Base-by-base conservation (phyloP, 2,888 invertebrate species). In the Caenorhabditis doughertyi region DNA sequence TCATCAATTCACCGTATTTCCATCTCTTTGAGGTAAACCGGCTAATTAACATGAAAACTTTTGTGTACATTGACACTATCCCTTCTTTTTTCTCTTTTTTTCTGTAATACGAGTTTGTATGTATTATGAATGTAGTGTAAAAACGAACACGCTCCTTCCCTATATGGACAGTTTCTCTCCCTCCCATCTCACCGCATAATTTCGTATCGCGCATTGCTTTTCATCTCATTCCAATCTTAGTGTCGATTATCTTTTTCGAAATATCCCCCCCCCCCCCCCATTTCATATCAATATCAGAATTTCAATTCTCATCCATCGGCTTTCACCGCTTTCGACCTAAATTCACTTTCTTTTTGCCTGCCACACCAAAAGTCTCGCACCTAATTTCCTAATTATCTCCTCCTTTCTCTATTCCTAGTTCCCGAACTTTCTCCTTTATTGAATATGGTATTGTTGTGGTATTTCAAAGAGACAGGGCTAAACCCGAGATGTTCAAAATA, bases 91-190 rank as follows among this genome's bases (percentile, higher is more conserved):
- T 35, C 51, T 39, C 39, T 55, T 55, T 53, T 5, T 55, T 29
- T 65, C 71, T 71, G 55, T 71, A 71, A 71, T 71, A 71, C 71
- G 47, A 71, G 71, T 71, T 60, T 71, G 56, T 47, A 25, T 60
- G 44, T 73, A 72, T 73, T 64, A 73, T 64, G 64, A 73, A 73
- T 73, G 64, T 67, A 67, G 74, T 74, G 74, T 74, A 74, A 74
- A 74, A 74, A 58, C 67, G 74, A 74, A 74, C 74, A 58, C 53
- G 5, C 53, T 18, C 18, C 35, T 53, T n/a, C 35, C 35, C 16
- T 25, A 42, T 60, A 73, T 73, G 64, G 32, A 42, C 44, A 53
- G 64, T 64, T 51, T 58, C 13, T 25, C 58, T 39, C 21, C 23
- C 18, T 44, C 13, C 29, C 21, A 5, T 23, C 39, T 25, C 11